Conservation (phyloP, 2,888 invertebrate species). For the Cheilosia pagana region DNA sequence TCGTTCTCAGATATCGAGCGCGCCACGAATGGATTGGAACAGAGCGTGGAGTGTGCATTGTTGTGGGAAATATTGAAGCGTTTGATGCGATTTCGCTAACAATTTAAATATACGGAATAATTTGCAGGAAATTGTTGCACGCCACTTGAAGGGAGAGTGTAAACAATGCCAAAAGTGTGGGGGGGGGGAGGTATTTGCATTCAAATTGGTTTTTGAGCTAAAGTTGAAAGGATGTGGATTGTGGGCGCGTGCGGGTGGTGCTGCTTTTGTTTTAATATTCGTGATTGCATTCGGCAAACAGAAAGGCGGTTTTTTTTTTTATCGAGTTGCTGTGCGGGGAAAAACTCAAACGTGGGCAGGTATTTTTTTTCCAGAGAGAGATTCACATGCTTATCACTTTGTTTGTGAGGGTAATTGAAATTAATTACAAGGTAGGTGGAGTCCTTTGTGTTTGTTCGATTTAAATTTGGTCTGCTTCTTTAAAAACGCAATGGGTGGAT, state of each 20-base stretch:
- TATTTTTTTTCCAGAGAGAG: too few species aligned
- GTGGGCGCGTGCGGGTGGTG: background rate
- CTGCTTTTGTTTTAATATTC: slow-evolving; percentile 53
- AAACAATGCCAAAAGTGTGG: slow-evolving; percentile 18
- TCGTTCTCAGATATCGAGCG: background rate
- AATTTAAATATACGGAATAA: slow-evolving; percentile 61
- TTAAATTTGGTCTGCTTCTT: too few species aligned
- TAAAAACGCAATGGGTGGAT: too few species aligned
- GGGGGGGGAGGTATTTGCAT: slow-evolving; percentile 51
- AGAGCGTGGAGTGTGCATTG: slow-evolving; percentile 29
- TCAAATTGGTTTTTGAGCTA: slow-evolving; percentile 57
- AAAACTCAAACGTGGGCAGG: too few species aligned
- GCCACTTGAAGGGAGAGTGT: slow-evolving; percentile 14
- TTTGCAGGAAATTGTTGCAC: slow-evolving; percentile 63
- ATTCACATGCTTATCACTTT: too few species aligned
- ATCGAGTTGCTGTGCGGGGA: background rate
- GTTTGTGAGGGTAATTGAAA: too few species aligned
- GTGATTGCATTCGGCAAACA: background rate
- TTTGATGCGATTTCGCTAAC: slow-evolving; percentile 49
- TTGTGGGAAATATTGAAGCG: slow-evolving; percentile 62
- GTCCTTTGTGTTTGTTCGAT: too few species aligned
- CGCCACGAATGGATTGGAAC: too few species aligned
- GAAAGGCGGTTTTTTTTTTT: background rate
- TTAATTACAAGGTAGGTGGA: too few species aligned
- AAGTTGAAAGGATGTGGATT: slow-evolving; percentile 38